Percentiles rank a stretch among this genome's conserved stretches.
Conservation (phyloP, 2,888 invertebrate genomes). For the Augiades crinisus region DNA sequence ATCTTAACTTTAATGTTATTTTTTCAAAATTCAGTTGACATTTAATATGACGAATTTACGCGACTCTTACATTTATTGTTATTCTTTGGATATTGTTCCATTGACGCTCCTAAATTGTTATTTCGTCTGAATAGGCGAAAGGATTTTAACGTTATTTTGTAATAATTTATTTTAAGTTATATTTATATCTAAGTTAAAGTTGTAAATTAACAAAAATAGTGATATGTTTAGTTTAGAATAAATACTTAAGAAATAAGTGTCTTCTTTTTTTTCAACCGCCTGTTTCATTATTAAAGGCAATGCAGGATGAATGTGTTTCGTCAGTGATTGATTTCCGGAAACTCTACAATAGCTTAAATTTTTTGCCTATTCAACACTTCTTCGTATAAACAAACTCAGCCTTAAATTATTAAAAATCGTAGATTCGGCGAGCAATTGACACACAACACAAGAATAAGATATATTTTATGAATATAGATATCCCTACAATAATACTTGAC, state of each 20-base stretch:
- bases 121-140: conserved; percentile 57
- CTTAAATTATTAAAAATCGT: no score
- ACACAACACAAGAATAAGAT: no score
- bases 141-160: conserved; percentile 72
- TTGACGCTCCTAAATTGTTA: conserved; percentile 63
- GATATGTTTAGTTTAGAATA: conserved; percentile 61
- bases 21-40: conserved; percentile 24
- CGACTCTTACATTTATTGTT: conserved; percentile 41
- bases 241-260: conserved; percentile 42
- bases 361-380: no score
- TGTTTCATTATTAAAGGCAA: no score
- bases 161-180: conserved; percentile 72
- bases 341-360: no score
- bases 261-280: conserved; percentile 32
- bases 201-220: conserved; percentile 79
- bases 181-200: conserved; percentile 64
- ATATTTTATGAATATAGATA: no score
- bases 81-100: conserved; percentile 49
- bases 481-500: no score
- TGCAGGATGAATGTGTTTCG: no score
- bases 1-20: no score
- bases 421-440: no score
- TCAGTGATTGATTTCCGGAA: no score
- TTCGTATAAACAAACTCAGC: no score
- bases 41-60: conserved; percentile 47